A percentile compares a stretch with the other conserved stretches of the same genome.
Evolutionary conservation across 2,113 vertebrate species (phyloP).

Genomic region (Sinocyclocheilus grahami): DNA sequence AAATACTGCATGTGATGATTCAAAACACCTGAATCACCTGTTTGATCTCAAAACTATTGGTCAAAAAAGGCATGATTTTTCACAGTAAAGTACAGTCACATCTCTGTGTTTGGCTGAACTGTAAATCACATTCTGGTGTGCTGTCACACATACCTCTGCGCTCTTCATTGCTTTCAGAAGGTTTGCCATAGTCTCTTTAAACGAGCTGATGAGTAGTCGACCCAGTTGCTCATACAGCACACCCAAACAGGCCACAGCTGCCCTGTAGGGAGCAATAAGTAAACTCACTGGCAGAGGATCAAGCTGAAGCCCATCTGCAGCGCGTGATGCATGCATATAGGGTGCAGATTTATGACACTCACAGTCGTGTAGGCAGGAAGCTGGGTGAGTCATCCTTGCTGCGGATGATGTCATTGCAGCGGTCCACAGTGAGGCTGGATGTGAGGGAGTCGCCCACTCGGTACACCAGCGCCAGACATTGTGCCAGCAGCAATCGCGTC

Average conservation of each 20-base stretch:
- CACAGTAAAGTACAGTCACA: neutral
- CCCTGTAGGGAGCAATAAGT: conserved; percentile 75
- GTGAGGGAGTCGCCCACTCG: conserved; percentile 85
- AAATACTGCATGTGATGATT: neutral
- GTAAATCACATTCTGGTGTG: neutral
- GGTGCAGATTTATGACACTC: conserved; percentile 65
- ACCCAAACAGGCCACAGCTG: conserved; percentile 91
- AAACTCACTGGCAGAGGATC: conserved; percentile 4
- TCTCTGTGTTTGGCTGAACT: neutral
- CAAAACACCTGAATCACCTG: neutral
- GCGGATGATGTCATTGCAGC: conserved; percentile 92
- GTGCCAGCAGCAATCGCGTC: conserved; percentile 84
- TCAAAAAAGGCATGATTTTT: neutral
- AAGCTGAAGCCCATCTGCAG: conserved; percentile 27
- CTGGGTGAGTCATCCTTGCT: conserved; percentile 96
- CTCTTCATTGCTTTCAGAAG: conserved; percentile 92
- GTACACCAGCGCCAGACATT: conserved; percentile 85
- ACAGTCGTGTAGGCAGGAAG: conserved; percentile 91
- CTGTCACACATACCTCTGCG: conserved; percentile 82
- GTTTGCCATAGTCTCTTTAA: conserved; percentile 85
- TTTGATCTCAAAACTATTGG: neutral
- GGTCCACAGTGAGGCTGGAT: conserved; percentile 85
- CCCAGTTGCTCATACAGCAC: conserved; percentile 91
- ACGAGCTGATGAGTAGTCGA: conserved; percentile 83
- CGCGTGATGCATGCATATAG: neutral